These are phyloP conservation scores for Cepaea hortensis DNA, from an alignment of 2,888 invertebrate genomes.

Conservation along the genomic window DNA sequence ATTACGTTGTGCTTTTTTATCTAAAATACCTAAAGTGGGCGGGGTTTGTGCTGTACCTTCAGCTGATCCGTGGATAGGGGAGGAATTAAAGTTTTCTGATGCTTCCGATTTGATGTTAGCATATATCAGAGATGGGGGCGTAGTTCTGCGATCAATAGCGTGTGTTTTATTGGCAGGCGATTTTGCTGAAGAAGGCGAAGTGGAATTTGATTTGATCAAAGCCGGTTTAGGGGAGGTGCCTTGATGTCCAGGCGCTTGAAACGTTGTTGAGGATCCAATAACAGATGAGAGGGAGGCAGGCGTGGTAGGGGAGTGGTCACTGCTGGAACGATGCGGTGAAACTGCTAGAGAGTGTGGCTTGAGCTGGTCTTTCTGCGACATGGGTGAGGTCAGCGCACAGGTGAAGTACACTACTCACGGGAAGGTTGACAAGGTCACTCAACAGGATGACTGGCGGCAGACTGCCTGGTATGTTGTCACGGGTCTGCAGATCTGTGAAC, in stretches of 20 bases:
- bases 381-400: constrained; percentile 25
- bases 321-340: constrained; percentile 20
- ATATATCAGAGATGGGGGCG: not conserved
- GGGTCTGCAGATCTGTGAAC: not conserved
- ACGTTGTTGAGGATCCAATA: not conserved
- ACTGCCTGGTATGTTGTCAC: not conserved
- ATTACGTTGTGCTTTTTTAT: not conserved
- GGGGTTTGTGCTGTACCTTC: not conserved
- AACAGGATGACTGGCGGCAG: not conserved
- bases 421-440: no score
- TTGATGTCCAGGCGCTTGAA: not conserved
- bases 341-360: constrained; percentile 21
- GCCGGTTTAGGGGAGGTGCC: not conserved
- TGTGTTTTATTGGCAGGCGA: not conserved
- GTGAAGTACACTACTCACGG: not conserved
- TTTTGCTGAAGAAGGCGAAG: constrained; percentile 3
- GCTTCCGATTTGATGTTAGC: constrained; percentile 14
- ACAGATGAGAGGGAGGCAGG: not conserved
- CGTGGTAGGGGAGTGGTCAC: not conserved
- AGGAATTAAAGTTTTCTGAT: not conserved
- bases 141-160: not conserved
- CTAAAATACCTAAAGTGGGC: not conserved
- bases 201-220: not conserved
- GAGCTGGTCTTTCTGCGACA: constrained; percentile 33
- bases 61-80: not conserved